These are phyloP conservation scores for Podabrus alpinus DNA, from an alignment of 2,888 invertebrate genomes.

Conservation along the genomic window DNA sequence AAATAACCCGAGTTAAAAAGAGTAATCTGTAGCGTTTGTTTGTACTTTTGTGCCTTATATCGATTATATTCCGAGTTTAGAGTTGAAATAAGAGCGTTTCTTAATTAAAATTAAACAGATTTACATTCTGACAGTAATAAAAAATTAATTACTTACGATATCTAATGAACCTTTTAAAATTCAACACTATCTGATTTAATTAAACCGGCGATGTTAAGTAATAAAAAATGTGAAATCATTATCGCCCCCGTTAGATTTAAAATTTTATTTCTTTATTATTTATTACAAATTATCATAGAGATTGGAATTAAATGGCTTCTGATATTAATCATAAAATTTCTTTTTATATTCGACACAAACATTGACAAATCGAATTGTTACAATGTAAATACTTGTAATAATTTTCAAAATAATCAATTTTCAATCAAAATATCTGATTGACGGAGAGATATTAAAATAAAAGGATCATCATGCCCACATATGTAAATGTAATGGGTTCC, in stretches of 20 bases:
- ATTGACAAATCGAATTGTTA: background rate
- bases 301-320: background rate
- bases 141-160: constrained; percentile 3
- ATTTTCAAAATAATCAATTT: constrained; percentile 3
- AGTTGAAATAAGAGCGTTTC: background rate
- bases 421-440: constrained; percentile 3
- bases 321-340: background rate
- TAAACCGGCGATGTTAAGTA: background rate
- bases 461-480: constrained; percentile 13
- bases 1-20: background rate
- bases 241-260: background rate
- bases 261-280: background rate
- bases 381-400: background rate
- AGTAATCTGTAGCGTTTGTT: background rate
- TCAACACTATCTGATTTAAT: constrained; percentile 3
- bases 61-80: background rate
- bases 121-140: constrained; percentile 1
- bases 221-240: background rate
- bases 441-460: background rate
- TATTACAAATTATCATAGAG: background rate
- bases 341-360: background rate
- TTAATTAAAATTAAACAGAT: constrained; percentile 4
- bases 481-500: constrained; percentile 16
- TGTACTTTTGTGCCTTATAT: background rate
- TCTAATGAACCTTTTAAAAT: constrained; percentile 5